Conservation (phyloP, 2,797 vertebrate species). For the Kryptolebias ocellatus region DNA sequence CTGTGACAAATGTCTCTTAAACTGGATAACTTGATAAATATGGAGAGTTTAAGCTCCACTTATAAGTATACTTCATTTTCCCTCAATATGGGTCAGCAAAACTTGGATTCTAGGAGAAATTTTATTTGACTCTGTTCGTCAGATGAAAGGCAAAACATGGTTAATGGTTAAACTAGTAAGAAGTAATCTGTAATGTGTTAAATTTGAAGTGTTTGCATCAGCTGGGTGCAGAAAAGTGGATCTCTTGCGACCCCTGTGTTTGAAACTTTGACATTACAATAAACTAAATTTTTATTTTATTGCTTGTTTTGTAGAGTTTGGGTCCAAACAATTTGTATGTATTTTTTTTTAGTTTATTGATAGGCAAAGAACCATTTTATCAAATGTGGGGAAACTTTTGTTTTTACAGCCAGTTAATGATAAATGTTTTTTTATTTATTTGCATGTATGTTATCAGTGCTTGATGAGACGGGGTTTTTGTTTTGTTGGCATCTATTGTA, state of each 20-base stretch:
- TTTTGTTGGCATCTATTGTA: no score
- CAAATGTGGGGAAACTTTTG: no score
- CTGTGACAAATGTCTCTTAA: background rate
- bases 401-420: no score
- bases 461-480: no score
- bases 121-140: no score
- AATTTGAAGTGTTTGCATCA: background rate
- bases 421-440: no score
- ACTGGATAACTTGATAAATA: background rate
- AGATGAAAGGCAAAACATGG: no score
- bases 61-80: no score
- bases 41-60: background rate
- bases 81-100: background rate
- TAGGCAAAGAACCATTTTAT: background rate
- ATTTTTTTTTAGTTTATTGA: background rate
- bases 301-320: background rate
- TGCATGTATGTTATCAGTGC: no score
- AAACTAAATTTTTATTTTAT: background rate
- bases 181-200: no score
- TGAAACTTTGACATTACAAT: constrained; percentile 32
- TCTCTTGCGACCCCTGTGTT: constrained; percentile 57
- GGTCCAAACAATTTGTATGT: no score
- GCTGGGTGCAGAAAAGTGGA: background rate
- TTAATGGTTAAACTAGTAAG: no score
- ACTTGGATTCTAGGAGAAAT: background rate